These are phyloP conservation scores for Amphimedon queenslandica DNA, from an alignment of 37 sponge, comb jelly and placozoan genomes.

Conservation along the genomic window DNA sequence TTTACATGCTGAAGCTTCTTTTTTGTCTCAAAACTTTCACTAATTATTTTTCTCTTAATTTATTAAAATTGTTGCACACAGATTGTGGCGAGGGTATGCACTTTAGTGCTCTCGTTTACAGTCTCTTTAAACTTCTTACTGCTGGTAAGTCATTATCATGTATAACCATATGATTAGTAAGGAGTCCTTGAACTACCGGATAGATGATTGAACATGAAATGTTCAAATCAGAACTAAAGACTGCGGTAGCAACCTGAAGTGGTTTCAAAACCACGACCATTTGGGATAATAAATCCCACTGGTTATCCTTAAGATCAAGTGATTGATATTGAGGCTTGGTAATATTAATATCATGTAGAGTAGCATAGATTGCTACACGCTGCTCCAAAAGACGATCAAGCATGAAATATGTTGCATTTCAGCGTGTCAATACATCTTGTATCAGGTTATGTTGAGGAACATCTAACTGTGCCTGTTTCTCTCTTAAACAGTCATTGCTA, in stretches of 20 bases:
- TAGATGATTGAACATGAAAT: slow-evolving; percentile 24
- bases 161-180: slow-evolving; percentile 10
- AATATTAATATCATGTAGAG: not conserved
- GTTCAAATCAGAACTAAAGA: slow-evolving; percentile 13
- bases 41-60: no score
- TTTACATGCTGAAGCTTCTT: no score
- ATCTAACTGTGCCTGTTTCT: slow-evolving; percentile 13
- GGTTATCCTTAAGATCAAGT: slow-evolving; percentile 25
- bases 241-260: slow-evolving; percentile 28
- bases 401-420: slow-evolving; percentile 29
- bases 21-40: no score
- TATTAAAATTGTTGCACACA: no score
- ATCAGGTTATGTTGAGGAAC: slow-evolving; percentile 13
- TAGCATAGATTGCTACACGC: slow-evolving; percentile 16
- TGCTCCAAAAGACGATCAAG: slow-evolving; percentile 6
- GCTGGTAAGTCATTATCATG: slow-evolving; percentile 25
- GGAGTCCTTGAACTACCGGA: slow-evolving; percentile 24
- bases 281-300: slow-evolving; percentile 25
- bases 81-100: no score
- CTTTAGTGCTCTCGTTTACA: no score
- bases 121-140: slow-evolving; percentile 22
- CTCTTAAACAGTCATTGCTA: slow-evolving; percentile 22
- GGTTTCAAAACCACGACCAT: slow-evolving; percentile 16
- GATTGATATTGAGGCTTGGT: slow-evolving; percentile 2
- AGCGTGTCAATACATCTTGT: slow-evolving; percentile 20